These are phyloP conservation scores for Zapornia atra DNA, from an alignment of 2,113 vertebrate genomes.

Conservation along the genomic window DNA sequence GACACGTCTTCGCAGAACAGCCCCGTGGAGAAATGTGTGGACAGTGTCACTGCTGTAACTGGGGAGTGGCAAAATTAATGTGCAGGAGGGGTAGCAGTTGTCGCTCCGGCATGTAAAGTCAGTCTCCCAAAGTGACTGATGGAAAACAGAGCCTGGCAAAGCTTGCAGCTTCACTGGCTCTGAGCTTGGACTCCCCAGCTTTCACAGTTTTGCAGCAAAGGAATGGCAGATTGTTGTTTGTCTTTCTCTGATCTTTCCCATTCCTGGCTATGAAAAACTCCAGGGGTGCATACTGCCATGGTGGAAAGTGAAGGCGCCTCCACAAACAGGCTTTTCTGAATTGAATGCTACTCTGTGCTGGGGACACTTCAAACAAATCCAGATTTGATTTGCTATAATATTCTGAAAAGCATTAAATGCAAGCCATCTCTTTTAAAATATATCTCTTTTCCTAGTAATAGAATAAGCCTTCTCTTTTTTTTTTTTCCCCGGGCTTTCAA, in stretches of 20 bases:
- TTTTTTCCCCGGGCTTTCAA: not conserved
- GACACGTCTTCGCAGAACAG: not conserved
- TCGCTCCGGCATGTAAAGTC: not conserved
- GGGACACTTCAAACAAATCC: not conserved
- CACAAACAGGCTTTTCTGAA: not conserved
- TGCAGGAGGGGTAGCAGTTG: not conserved
- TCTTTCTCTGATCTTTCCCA: not conserved
- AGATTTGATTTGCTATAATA: not conserved
- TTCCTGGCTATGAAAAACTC: not conserved
- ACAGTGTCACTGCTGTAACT: not conserved
- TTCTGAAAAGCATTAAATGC: not conserved
- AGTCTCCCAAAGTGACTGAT: rapidly evolving
- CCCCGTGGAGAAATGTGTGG: not conserved
- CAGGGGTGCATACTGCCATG: not conserved
- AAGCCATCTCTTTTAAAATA: not conserved
- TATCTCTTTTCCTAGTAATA: not conserved
- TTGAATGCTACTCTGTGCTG: not conserved
- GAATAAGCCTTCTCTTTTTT: not conserved
- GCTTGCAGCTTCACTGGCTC: not conserved
- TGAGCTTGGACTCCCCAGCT: not conserved
- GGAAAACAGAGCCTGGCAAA: not conserved
- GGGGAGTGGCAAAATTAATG: not conserved
- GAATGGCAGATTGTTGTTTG: not conserved
- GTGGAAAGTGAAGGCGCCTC: not conserved
- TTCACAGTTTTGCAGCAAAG: not conserved